Base-by-base conservation (phyloP, 2,888 invertebrate species). In the Pelosia muscerda region DNA sequence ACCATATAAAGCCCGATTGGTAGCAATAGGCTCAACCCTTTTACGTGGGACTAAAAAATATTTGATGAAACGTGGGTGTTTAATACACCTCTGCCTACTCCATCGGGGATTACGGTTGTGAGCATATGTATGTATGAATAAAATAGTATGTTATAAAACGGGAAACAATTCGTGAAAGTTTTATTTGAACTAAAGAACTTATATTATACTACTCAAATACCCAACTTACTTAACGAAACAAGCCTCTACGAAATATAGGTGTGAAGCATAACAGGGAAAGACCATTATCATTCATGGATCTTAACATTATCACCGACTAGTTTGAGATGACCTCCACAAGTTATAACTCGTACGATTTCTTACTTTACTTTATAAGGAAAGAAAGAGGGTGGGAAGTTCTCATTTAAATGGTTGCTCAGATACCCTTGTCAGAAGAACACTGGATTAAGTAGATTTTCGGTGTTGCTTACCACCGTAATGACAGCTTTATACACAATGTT, bases 271-370 rank as follows among this genome's bases (percentile, higher is more conserved):
- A 80, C 79, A 72, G 77, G 65, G 15, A 73, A 71, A 71, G 72
- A 73, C 74, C 73, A 81, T 81, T 81, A 80, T 74, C 73, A 76
- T 80, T 80, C 76, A 79, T 57, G 68, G 72, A 73, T 74, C 71
- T 76, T 73, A 71, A 75, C 67, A 72, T 76, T 75, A 73, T 71
- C 68, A 53, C 54, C 13, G 4, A 31, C 81, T 73, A 74, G 28
- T 42, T 53, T 42, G 58, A 10, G 31, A 58, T 25, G 71, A 63
- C 3, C 26, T 60, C 19, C 9, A 66, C 19, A 13, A 28, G 28
- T 25, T 23, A 3, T 10, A 5, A 57, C 42, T 26, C 11, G 1
- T 5, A 2, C 67, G 34, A 34, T 1, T n/a, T 60, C 62, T 34
- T 2, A 3, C 54, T 8, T 19, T 22, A 64, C 57, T 10, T 42